Evolutionary conservation across 2,113 vertebrate genomes (phyloP).

Genomic region (Trematocara zebra): DNA sequence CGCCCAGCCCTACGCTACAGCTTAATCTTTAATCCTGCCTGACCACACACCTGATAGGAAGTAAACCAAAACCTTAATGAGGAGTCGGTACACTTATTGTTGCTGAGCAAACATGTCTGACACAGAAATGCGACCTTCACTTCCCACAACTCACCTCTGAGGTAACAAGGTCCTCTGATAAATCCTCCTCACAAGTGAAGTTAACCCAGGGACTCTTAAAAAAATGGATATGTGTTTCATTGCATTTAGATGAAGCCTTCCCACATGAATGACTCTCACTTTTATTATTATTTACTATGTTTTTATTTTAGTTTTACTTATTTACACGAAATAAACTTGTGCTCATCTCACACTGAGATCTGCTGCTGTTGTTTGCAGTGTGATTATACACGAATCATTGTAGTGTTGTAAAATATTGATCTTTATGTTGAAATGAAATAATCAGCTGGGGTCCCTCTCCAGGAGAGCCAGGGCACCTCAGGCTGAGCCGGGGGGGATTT

Average conservation of each 20-base stretch:
- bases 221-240: not conserved
- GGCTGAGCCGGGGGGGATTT: conserved; percentile 46
- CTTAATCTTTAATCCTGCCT: not conserved
- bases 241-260: not conserved
- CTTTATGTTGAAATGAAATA: conserved; percentile 51
- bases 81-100: not conserved
- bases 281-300: not conserved
- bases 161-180: conserved; percentile 9
- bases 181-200: not conserved
- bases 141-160: conserved; percentile 34
- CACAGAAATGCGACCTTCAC: conserved; percentile 17
- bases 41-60: not conserved
- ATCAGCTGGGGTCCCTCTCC: conserved; percentile 44
- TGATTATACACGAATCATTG: conserved; percentile 7
- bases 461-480: conserved; percentile 25
- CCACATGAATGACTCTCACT: not conserved
- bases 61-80: not conserved
- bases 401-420: conserved; percentile 45
- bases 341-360: not conserved
- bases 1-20: not conserved
- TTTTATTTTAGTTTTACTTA: not conserved
- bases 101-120: not conserved
- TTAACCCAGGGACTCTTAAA: not conserved
- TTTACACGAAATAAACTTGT: not conserved
- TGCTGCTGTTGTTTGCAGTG: conserved; percentile 4